Base-by-base conservation (phyloP, 2,888 invertebrate genomes). In the Anthrax anthrax region DNA sequence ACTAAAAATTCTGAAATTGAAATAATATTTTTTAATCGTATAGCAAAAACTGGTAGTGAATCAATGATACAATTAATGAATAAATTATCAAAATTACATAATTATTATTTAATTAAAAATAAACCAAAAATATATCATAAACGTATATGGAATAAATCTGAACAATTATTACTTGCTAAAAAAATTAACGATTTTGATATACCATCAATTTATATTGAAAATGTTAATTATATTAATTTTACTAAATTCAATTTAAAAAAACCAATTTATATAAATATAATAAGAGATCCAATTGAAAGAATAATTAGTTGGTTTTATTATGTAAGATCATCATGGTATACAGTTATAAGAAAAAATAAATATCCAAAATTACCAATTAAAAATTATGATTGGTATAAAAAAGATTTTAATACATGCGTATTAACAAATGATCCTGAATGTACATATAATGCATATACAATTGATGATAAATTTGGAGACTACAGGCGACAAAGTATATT, bases 301-400 rank as follows among this genome's bases (percentile, higher is more conserved):
- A 86, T 89, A 13, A 90, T 90, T 58, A 89, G 89, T 6, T 90
- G 90, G 90, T 90, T 89, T 63, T 90, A 90, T 66, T 90, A 90
- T 67, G 85, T 90, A 5, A 70, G 90, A 43, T 90, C 90, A 1
- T 89, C 90, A 0, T 90, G 90, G 90, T 90, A 90, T 69, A 90
- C 88, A 64, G 89, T 90, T 19, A 89, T 90, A 65, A 74, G 90
- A 58, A 90, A 90, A 61, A 79, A 87, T 46, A 87, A 85, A 19
- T 90, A 90, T 69, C 90, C 90, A 0, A 90, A 90, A 61, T 72
- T 90, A 41, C 89, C 89, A 1, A 68, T 90, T 48, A 90, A 90
- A 0, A 88, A 89, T 67, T 86, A 89, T 0, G 78, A 80, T 46
- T 90, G 90, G 90, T 68, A 90, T 23, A 87, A 86, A 60, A 90